A percentile compares a stretch with the other conserved stretches of the same genome.
phyloP scores from a whole-genome alignment of 92 coral and sea anemone species.

The Porites lobata region DNA sequence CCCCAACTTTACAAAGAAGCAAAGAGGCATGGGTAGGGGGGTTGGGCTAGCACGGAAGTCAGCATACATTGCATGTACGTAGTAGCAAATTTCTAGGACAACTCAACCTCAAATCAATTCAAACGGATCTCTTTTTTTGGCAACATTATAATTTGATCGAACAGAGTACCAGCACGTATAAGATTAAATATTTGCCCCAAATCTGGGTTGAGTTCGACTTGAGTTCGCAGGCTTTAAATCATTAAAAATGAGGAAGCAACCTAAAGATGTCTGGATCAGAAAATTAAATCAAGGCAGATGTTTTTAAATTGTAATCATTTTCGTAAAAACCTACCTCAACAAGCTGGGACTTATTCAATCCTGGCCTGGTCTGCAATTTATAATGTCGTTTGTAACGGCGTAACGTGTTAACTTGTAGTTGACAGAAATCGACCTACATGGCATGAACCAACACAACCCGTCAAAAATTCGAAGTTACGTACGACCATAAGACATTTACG shows the following conservation, averaged over 20 bases:
- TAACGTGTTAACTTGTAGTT: constrained; percentile 95
- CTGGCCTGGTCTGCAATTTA: constrained; percentile 96
- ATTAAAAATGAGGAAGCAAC: background rate
- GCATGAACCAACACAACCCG: constrained; percentile 3
- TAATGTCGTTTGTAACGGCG: constrained; percentile 97
- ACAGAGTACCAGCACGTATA: background rate
- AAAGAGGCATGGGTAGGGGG: no score
- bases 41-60: no score
- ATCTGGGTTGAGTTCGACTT: background rate
- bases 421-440: constrained; percentile 92
- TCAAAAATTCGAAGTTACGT: background rate
- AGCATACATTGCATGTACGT: no score
- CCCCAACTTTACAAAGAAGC: no score
- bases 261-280: background rate
- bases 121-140: background rate
- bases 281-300: background rate
- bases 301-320: background rate
- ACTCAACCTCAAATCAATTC: background rate
- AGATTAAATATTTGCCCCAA: background rate
- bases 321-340: constrained; percentile 83
- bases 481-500: background rate
- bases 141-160: background rate
- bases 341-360: constrained; percentile 97
- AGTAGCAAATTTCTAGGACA: no score
- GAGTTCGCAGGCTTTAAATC: background rate